Evolutionary conservation across 2,888 invertebrate species (phyloP).

Genomic region (Tupiocoris notatus): DNA sequence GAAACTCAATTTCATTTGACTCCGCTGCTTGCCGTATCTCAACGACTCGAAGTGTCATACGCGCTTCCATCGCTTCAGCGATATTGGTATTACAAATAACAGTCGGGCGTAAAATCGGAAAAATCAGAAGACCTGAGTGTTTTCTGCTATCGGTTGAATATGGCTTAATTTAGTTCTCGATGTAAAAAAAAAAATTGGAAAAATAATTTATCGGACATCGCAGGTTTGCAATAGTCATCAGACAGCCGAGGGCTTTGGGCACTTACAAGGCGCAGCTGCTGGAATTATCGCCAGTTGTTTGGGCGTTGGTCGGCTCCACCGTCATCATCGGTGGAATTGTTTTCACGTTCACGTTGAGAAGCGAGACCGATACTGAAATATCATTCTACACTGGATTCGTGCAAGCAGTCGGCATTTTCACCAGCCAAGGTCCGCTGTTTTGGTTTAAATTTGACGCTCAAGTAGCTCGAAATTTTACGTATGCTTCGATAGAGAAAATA

Average conservation of each 20-base stretch:
- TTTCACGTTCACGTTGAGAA: neutral
- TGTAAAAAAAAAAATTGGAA: no score
- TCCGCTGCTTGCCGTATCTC: conserved; percentile 32
- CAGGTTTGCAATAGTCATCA: conserved; percentile 68
- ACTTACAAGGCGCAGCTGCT: conserved; percentile 45
- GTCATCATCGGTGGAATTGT: conserved; percentile 6
- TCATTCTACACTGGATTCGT: conserved; percentile 6
- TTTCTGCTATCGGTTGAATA: no score
- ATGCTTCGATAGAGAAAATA: no score
- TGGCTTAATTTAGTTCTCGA: no score
- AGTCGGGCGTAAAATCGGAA: no score
- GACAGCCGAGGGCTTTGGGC: conserved; percentile 58
- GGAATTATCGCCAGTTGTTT: conserved; percentile 41
- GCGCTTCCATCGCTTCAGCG: conserved; percentile 8
- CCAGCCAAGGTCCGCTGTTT: conserved; percentile 27
- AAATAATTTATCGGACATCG: no score
- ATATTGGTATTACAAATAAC: no score
- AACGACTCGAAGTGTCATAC: conserved; percentile 4
- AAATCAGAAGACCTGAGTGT: no score
- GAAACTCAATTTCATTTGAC: conserved; percentile 46
- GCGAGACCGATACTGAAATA: neutral
- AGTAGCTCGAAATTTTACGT: no score
- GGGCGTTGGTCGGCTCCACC: conserved; percentile 18
- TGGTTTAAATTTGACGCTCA: no score
- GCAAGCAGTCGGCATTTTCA: conserved; percentile 8